These are phyloP conservation scores for Leptestheria dahalacensis DNA, from an alignment of 1,140 invertebrate genomes.

Conservation along the genomic window DNA sequence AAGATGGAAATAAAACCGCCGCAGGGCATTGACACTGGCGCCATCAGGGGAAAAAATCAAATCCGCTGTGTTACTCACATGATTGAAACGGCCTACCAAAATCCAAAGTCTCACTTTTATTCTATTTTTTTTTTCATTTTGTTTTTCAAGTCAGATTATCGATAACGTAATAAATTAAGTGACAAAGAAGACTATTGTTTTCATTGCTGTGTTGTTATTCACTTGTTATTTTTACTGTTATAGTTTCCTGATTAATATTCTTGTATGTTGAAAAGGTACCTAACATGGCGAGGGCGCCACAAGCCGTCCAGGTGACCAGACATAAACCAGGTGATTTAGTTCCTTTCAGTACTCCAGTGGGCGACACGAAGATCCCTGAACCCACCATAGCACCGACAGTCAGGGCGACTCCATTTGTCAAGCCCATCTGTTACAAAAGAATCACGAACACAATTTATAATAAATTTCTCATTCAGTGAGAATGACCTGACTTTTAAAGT, in stretches of 20 bases:
- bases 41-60: too few relatives aligned
- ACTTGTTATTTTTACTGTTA: background rate
- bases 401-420: background rate
- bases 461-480: background rate
- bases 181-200: too few relatives aligned
- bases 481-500: background rate
- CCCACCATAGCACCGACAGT: constrained; percentile 30
- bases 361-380: constrained; percentile 84
- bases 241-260: background rate
- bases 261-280: constrained; percentile 32
- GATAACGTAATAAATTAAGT: too few relatives aligned
- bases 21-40: too few relatives aligned
- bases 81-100: too few relatives aligned
- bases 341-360: constrained; percentile 57
- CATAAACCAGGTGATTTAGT: constrained; percentile 71
- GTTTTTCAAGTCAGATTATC: too few relatives aligned
- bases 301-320: constrained; percentile 63
- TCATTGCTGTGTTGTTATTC: too few relatives aligned
- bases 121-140: too few relatives aligned
- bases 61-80: too few relatives aligned
- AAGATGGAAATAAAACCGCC: too few relatives aligned
- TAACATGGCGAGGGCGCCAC: constrained; percentile 64
- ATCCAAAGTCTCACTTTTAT: too few relatives aligned
- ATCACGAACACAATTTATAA: background rate
- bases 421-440: background rate